phyloP scores from a whole-genome alignment of 1,140 invertebrate genomes.

The Anagrus nilaparvatae region DNA sequence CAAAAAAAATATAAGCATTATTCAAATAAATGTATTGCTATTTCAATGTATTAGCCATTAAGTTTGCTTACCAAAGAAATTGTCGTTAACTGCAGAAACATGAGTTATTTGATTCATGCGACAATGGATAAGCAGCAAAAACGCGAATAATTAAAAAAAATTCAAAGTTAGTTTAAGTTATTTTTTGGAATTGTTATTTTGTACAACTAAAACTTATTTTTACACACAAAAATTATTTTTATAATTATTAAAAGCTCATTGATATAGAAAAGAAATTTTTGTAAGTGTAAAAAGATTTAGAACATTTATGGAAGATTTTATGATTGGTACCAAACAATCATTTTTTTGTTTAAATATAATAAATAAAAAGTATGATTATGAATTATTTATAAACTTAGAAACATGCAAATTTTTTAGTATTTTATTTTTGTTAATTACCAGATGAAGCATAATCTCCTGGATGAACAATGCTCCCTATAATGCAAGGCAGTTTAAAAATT shows the following conservation, averaged over 20 bases:
- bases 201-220: too few species aligned
- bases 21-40: background rate
- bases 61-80: slow-evolving; percentile 92
- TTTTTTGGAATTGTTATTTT: too few species aligned
- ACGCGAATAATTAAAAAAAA: slow-evolving; percentile 35
- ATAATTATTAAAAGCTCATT: too few species aligned
- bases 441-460: slow-evolving; percentile 97
- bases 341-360: too few species aligned
- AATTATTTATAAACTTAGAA: slow-evolving; percentile 1
- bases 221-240: too few species aligned
- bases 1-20: slow-evolving; percentile 10
- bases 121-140: slow-evolving; percentile 30
- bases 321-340: too few species aligned
- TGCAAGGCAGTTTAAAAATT: slow-evolving; percentile 9
- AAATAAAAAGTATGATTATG: too few species aligned
- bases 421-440: slow-evolving; percentile 55
- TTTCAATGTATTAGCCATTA: background rate
- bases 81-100: slow-evolving; percentile 81
- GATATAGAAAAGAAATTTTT: too few species aligned
- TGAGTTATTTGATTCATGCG: slow-evolving; percentile 37
- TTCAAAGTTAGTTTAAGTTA: too few species aligned
- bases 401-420: slow-evolving; percentile 3
- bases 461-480: slow-evolving; percentile 89
- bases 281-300: too few species aligned
- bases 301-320: too few species aligned